Conservation (phyloP, 2,797 vertebrate species). For the Apodemus agrarius region DNA sequence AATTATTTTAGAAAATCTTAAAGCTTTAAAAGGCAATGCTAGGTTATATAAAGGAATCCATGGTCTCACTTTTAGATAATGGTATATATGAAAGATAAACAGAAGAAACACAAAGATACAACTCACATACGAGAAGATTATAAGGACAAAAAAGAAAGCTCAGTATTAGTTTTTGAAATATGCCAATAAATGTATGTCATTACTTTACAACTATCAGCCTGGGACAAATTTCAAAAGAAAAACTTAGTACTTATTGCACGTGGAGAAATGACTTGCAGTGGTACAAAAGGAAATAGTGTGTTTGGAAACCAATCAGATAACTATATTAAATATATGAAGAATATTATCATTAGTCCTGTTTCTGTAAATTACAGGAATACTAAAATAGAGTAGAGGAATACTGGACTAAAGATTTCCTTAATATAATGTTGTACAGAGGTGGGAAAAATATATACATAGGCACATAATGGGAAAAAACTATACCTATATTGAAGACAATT, state of each 20-base stretch:
- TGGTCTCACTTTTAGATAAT: not conserved
- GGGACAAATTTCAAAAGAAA: constrained; percentile 60
- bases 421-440: not conserved
- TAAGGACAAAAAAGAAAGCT: constrained; percentile 39
- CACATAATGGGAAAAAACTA: not conserved
- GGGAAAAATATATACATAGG: not conserved
- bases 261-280: constrained; percentile 46
- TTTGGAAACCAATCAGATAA: constrained; percentile 22
- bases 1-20: not conserved
- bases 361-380: constrained; percentile 16
- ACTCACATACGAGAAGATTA: not conserved
- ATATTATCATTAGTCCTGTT: not conserved
- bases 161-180: constrained; percentile 51
- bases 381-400: not conserved
- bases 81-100: not conserved
- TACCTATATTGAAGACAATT: not conserved
- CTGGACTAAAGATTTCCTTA: not conserved
- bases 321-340: constrained; percentile 23
- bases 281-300: constrained; percentile 12
- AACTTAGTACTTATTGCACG: constrained; percentile 56
- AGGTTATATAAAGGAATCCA: not conserved
- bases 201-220: constrained; percentile 45
- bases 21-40: not conserved
- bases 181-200: constrained; percentile 59
- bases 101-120: not conserved